Base-by-base conservation (phyloP, 2,797 vertebrate genomes). In the Sandelia bainsii region DNA sequence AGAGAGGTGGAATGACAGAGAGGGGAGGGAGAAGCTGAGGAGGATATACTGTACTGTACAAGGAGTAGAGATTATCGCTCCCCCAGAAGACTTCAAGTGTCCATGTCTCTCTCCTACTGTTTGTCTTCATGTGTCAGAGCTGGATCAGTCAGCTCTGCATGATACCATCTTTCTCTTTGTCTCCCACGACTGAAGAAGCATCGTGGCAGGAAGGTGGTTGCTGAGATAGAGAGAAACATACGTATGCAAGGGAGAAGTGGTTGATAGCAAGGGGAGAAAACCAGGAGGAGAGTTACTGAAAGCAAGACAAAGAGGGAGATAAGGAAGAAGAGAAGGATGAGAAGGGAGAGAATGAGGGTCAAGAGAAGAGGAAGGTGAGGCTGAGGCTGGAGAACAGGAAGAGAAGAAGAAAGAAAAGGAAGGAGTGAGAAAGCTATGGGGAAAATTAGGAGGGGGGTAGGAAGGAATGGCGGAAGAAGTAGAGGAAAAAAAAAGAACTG, bases 31-130 rank as follows among this genome's bases (percentile, higher is more conserved):
- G 75, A 16, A 75, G 65, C 66, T 82, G 62, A 64, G 58, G 80
- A 81, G 86, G 85, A 89, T 86, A 72, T 83, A 91, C 83, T 90
- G 80, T 84, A 91, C 83, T 90, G 80, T 86, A 89, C 83, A 76
- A 76, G 69, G 44, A 85, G 73, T 25, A 54, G 50, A 85, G 87
- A 89, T 81, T 83, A 88, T 79, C 77, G 65, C 70, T n/a, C 27
- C 40, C 75, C 62, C 69, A 42, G 66, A 80, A 61, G 69, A 75
- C 64, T 75, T 52, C 49, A 45, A 14, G n/a, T 76, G 75, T 72
- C 60, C 42, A 27, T 37, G 19, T 75, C 72, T 77, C 51, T 40
- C 51, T 69, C 62, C 48, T 19, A 19, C 69, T 71, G 53, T 67
- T 81, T 80, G 72, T 79, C 69, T 85, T 73, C 46, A 16, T 70